These are phyloP conservation scores for Poliocrania exsul DNA, from an alignment of 2,797 vertebrate genomes.

Conservation along the genomic window DNA sequence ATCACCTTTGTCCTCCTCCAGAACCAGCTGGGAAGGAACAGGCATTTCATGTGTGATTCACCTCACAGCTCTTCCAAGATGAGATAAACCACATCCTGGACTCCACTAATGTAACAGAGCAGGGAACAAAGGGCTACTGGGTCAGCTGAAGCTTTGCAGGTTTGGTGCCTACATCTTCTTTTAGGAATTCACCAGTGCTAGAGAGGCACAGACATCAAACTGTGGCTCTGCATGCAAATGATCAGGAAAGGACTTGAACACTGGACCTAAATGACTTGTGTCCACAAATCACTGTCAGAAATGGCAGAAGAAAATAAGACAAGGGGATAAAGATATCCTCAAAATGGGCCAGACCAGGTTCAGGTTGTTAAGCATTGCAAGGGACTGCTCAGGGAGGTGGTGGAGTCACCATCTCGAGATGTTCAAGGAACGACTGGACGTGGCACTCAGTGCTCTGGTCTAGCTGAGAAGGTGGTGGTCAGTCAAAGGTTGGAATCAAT, in stretches of 20 bases:
- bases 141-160: background rate
- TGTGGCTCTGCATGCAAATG: background rate
- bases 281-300: background rate
- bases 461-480: background rate
- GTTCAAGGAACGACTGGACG: rapidly evolving
- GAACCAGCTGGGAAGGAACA: background rate
- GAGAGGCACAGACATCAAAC: rapidly evolving
- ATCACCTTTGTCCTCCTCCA: background rate
- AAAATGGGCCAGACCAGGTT: background rate
- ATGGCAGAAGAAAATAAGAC: background rate
- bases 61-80: background rate
- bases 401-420: background rate
- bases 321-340: background rate
- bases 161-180: background rate
- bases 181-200: background rate
- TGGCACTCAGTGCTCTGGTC: background rate
- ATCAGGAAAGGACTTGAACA: background rate
- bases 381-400: background rate
- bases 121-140: background rate
- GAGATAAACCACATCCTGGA: background rate
- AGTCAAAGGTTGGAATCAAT: rapidly evolving
- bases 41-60: rapidly evolving
- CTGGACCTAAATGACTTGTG: background rate
- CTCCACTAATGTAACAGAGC: background rate
- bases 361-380: background rate